Evolutionary conservation across 2,113 vertebrate species (phyloP), one percentile per base, ranked within the genome.

Genomic region (Hipposideros armiger): DNA sequence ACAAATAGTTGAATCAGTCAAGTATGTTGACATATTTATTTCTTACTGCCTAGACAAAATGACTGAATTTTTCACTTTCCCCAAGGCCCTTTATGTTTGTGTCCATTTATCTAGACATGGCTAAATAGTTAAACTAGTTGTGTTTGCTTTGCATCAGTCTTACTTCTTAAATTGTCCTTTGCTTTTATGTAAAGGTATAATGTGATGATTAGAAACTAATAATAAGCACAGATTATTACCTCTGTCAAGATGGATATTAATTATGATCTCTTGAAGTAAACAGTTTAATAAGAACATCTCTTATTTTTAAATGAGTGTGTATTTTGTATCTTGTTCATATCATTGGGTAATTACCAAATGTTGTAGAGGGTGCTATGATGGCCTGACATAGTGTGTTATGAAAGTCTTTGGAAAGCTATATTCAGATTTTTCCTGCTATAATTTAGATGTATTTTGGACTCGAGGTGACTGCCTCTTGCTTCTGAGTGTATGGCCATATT

Each of bases 191-290:
- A 77, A 81, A 90, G 20, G 5, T 86, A 1, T 73, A 66, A 88
- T 86, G 82, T 95, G 42, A 84, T 97, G 7, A 24, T 69, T 78
- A 86, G 15, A 56, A 73, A 81, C 36, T 67, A 93, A 76, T 91
- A 67, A 92, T 87, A 84, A 26, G 1, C 15, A 22, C 50, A 45
- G 14, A 10, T 67, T 47, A 32, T 50, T 54, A 67, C 14, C 1
- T 92, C 82, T 91, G n/a, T 85, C 22, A 73, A 30, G 5, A 36
- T 82, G 40, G 62, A 40, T 70, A 93, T 85, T 91, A 85, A 52
- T 36, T 50, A 50, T 50, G 47, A 50, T 50, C 47, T 88, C 11
- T 64, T 26, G 20, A 94, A 93, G 56, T 77, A 20, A 94, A 66
- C 26, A 93, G 42, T 67, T 84, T 82, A 87, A 84, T 85, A 36